Base-by-base conservation (phyloP, 2,113 vertebrate species). In the Patagioenas fasciata region DNA sequence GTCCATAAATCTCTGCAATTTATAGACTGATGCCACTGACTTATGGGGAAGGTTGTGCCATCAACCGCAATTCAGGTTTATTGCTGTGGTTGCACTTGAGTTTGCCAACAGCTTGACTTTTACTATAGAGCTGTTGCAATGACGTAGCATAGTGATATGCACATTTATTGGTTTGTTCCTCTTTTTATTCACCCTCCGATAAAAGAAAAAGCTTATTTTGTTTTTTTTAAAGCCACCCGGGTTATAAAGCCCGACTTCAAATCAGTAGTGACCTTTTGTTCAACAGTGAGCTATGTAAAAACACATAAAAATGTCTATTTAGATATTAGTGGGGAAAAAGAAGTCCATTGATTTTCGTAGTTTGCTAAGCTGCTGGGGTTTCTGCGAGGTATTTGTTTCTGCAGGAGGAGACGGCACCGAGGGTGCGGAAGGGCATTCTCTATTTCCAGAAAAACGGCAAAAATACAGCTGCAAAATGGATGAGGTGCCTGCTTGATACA, bases 201-300 rank as follows among this genome's bases (percentile, higher is more conserved):
- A 85, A 92, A 81, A 92, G 91, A 87, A 95, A 85, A 93, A 16
- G 9, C 1, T 64, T 32, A 25, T 42, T 86, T 67, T 66, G 5
- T 18, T 25, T 91, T 88, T 72, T 64, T 96, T 66, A 94, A 97
- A 96, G 86, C 90, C 89, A 95, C 77, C 88, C 94, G 93, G 73
- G 94, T 92, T 97, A 88, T 80, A 97, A 97, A 97, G 85, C 89
- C 70, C 14, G 44, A 88, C 94, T 97, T 96, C 89, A 91, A 83
- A 97, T 96, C 85, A 79, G 91, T 42, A 36, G 73, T 95, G 96
- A 97, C 97, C 97, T 97, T 97, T 97, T 97, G 93, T 97, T 97
- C 94, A 94, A 74, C 25, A 82, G 82, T 70, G 62, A 88, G 88
- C 58, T 36, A 91, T 75, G 84, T 73, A 93, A 93, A 94, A 95